Conservation (phyloP, 2,888 invertebrate species). For the Agonum fuliginosum region DNA sequence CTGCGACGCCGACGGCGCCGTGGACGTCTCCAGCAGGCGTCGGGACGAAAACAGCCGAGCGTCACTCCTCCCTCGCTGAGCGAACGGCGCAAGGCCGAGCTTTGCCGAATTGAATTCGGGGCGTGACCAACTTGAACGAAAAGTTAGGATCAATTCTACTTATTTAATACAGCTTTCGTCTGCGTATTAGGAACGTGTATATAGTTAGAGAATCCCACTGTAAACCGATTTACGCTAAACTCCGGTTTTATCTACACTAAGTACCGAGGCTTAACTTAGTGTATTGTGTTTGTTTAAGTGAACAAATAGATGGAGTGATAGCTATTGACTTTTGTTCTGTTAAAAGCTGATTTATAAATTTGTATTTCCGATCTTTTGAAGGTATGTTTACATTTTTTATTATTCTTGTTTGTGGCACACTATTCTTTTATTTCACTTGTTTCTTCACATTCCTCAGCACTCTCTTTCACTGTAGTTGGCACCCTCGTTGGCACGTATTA, state of each 20-base stretch:
- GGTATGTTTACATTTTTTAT: conserved; percentile 55
- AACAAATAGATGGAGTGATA: conserved; percentile 74
- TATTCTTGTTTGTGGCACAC: conserved; percentile 4
- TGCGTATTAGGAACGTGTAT: conserved; percentile 73
- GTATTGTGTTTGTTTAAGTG: conserved; percentile 74
- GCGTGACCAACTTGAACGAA: conserved; percentile 72
- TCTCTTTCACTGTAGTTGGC: neutral
- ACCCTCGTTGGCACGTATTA: too few species aligned
- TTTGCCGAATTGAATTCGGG: conserved; percentile 65
- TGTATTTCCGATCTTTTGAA: conserved; percentile 51
- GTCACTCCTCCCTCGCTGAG: conserved; percentile 65
- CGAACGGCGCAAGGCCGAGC: conserved; percentile 65
- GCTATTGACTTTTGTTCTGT: conserved; percentile 69
- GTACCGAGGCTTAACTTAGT: conserved; percentile 72
- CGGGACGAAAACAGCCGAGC: conserved; percentile 53
- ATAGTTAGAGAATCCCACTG: conserved; percentile 73
- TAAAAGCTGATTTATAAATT: conserved; percentile 43
- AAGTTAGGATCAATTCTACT: conserved; percentile 75
- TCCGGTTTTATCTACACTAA: conserved; percentile 74
- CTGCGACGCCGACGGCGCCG: conserved; percentile 11
- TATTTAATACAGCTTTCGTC: conserved; percentile 74
- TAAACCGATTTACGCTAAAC: conserved; percentile 74
- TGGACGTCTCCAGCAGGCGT: conserved; percentile 46
- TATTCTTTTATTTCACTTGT: conserved; percentile 11
- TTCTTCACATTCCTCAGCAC: neutral